Percentiles rank a stretch among this genome's conserved stretches.
Evolutionary conservation across 2,113 vertebrate genomes (phyloP).

Genomic region (Lepidothrix coronata): DNA sequence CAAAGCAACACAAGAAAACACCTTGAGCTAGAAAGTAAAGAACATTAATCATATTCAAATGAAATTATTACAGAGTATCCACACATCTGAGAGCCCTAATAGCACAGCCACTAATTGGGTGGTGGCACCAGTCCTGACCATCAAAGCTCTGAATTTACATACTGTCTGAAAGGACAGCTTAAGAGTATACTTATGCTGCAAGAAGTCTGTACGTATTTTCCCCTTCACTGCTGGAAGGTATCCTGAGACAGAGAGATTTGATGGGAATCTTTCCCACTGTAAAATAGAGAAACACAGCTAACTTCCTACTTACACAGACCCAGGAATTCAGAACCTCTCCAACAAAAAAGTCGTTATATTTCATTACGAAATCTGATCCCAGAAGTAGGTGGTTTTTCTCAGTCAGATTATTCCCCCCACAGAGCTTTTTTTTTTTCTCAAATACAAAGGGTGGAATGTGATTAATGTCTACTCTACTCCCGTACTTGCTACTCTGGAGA

Average conservation of each 20-base stretch:
- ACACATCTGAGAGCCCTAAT: conserved; percentile 3
- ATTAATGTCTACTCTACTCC: conserved; percentile 42
- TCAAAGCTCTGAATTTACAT: conserved; percentile 46
- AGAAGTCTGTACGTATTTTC: conserved; percentile 24
- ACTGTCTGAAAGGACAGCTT: conserved; percentile 43
- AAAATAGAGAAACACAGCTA: conserved; percentile 52
- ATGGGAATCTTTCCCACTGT: neutral
- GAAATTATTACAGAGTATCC: neutral
- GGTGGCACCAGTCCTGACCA: conserved; percentile 32
- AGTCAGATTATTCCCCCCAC: neutral
- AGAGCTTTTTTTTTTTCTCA: neutral
- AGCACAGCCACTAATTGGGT: neutral
- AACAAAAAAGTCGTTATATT: conserved; percentile 59
- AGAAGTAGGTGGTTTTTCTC: conserved; percentile 49
- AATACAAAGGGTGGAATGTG: conserved; percentile 42
- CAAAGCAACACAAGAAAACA: neutral
- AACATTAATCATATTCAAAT: neutral
- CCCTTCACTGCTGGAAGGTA: conserved; percentile 33
- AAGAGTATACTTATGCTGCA: neutral
- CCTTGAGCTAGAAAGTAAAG: neutral
- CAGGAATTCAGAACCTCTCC: conserved; percentile 63
- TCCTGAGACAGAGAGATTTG: conserved; percentile 7
- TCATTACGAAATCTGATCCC: conserved; percentile 61
- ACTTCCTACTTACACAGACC: conserved; percentile 56
- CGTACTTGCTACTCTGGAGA: neutral